Evolutionary conservation across 2,888 invertebrate species (phyloP).

Genomic region (Yponomeuta malinellus): DNA sequence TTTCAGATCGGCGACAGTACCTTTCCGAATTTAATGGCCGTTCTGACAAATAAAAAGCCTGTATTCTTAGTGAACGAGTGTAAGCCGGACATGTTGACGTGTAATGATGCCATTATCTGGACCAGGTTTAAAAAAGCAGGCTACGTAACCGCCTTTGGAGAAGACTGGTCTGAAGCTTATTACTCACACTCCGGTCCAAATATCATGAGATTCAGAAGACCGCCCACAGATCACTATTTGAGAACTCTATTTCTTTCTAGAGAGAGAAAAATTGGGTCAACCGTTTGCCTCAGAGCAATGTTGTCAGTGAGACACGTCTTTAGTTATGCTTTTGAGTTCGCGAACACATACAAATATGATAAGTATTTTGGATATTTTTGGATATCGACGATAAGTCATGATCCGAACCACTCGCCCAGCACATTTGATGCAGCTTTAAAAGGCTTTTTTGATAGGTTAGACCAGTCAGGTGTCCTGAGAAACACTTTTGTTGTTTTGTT

Average conservation of each 20-base stretch:
- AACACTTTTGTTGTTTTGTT: neutral
- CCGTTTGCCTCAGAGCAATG: constrained; percentile 63
- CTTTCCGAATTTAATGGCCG: no score
- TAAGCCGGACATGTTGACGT: constrained; percentile 32
- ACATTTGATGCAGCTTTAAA: neutral
- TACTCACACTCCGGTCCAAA: constrained; percentile 79
- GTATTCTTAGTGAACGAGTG: no score
- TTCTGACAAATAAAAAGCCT: no score
- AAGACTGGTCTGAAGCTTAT: constrained; percentile 79
- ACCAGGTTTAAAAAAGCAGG: constrained; percentile 80
- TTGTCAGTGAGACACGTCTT: constrained; percentile 82
- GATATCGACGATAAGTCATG: constrained; percentile 48
- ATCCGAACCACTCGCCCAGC: neutral
- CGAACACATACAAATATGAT: constrained; percentile 74
- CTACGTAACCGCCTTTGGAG: constrained; percentile 87
- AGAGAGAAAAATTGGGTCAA: constrained; percentile 49
- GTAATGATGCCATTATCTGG: constrained; percentile 87
- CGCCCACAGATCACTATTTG: constrained; percentile 89
- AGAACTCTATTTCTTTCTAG: constrained; percentile 77
- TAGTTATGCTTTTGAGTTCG: constrained; percentile 81
- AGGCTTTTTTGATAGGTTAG: neutral
- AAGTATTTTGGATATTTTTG: constrained; percentile 86
- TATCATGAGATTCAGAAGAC: constrained; percentile 77
- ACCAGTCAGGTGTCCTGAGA: neutral
- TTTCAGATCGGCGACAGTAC: no score